Evolutionary conservation across 2,888 invertebrate species (phyloP).

Genomic region (Platycheirus rosarum): DNA sequence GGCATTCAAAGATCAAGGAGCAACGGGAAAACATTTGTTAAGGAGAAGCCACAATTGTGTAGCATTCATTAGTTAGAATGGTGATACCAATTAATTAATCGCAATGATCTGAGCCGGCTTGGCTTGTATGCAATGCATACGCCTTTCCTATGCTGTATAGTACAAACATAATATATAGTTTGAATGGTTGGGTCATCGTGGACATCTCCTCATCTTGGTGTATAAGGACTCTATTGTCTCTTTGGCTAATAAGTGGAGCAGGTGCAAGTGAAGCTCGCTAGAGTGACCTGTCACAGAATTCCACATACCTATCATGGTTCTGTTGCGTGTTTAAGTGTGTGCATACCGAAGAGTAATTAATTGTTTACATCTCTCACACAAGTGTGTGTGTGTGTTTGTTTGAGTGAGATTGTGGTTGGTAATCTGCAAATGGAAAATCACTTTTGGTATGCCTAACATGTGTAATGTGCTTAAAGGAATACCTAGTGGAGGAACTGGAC

Average conservation of each 20-base stretch:
- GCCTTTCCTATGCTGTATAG: background rate
- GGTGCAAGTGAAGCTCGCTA: conserved; percentile 57
- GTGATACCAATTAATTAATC: conserved; percentile 68
- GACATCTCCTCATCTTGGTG: background rate
- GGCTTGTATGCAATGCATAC: conserved; percentile 33
- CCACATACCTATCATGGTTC: conserved; percentile 28
- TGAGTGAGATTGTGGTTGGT: conserved; percentile 29
- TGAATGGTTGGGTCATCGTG: conserved; percentile 2
- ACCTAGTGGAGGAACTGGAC: conserved; percentile 7
- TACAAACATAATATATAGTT: background rate
- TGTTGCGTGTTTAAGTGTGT: conserved; percentile 14
- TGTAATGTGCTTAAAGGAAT: conserved; percentile 32
- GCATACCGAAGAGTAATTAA: conserved; percentile 15
- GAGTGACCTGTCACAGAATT: conserved; percentile 67
- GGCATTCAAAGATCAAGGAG: conserved; percentile 41
- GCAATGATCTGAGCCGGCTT: conserved; percentile 43
- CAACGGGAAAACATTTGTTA: conserved; percentile 36
- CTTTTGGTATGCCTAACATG: conserved; percentile 29
- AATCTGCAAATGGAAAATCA: conserved; percentile 60
- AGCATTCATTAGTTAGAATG: conserved; percentile 59
- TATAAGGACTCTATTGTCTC: conserved; percentile 44
- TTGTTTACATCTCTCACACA: conserved; percentile 10
- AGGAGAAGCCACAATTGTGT: conserved; percentile 59
- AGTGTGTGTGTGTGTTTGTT: background rate
- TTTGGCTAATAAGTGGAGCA: conserved; percentile 49